A percentile compares a stretch with the other conserved stretches of the same genome.
Evolutionary conservation across 2,113 vertebrate genomes (phyloP).

Genomic region (Nycticebus coucang): DNA sequence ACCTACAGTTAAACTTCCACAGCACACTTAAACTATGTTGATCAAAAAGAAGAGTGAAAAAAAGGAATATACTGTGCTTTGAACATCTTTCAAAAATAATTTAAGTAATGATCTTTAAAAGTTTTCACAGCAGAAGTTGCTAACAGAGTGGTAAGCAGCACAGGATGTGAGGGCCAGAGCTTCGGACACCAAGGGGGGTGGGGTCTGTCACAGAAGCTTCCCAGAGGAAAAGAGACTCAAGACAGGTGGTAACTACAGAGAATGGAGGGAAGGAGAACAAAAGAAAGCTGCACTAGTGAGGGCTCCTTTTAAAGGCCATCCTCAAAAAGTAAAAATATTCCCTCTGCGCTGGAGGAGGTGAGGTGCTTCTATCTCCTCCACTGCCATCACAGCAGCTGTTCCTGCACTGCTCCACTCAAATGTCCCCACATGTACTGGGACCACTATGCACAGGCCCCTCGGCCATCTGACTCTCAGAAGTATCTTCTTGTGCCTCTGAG

Average conservation of each 20-base stretch:
- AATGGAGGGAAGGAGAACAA: neutral
- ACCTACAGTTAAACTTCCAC: no score
- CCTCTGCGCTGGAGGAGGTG: neutral
- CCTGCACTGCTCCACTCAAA: neutral
- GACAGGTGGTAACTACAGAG: neutral
- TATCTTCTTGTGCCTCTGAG: neutral
- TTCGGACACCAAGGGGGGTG: neutral
- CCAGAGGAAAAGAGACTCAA: neutral
- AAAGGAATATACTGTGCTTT: no score
- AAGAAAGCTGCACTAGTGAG: neutral
- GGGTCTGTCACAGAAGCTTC: neutral
- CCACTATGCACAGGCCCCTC: neutral
- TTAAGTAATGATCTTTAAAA: no score
- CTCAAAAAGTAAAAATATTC: neutral
- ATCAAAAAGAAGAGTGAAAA: no score
- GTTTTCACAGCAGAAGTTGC: neutral
- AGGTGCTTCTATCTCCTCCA: neutral
- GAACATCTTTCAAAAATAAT: no score
- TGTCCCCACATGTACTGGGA: rapidly evolving
- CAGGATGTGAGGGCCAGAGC: neutral
- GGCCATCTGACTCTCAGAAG: neutral
- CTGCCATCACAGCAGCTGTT: neutral
- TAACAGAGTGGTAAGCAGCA: neutral
- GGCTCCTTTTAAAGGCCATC: neutral
- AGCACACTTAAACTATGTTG: no score